A percentile compares a stretch with the other conserved stretches of the same genome.
Conservation (phyloP, 2,797 vertebrate genomes). For the Heteromormyrus szaboi region DNA sequence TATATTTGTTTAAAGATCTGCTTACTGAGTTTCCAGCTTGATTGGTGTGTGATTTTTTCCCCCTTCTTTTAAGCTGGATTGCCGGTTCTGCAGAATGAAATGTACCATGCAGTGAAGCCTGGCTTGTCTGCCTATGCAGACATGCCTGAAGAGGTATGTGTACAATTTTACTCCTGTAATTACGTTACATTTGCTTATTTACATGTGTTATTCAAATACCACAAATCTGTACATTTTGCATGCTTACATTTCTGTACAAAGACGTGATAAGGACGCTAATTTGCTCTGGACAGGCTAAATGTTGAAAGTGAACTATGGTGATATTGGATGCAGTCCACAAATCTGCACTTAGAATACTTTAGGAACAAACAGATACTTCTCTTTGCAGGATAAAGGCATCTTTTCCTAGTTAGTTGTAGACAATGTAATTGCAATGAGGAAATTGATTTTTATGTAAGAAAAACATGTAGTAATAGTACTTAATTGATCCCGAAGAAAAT, state of each 20-base stretch:
- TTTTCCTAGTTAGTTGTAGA: slow-evolving; percentile 30
- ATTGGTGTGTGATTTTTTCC: slow-evolving; percentile 6
- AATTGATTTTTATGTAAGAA: slow-evolving; percentile 29
- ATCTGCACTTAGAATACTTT: slow-evolving; percentile 17
- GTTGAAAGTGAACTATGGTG: slow-evolving; percentile 4
- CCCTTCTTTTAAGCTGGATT: slow-evolving; percentile 62
- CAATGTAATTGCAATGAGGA: slow-evolving; percentile 38
- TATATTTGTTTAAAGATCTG: not conserved
- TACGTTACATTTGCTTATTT: slow-evolving; percentile 29
- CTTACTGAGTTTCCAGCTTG: not conserved
- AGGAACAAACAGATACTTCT: not conserved
- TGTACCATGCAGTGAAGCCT: slow-evolving; percentile 93
- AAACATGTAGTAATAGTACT: slow-evolving; percentile 8
- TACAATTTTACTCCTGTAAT: slow-evolving; percentile 34
- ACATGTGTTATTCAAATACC: not conserved
- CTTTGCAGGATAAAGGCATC: slow-evolving; percentile 11
- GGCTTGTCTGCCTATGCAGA: slow-evolving; percentile 90
- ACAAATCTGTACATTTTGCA: not conserved
- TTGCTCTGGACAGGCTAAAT: not conserved
- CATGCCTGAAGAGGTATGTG: slow-evolving; percentile 79
- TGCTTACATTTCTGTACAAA: not conserved
- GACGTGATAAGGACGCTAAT: not conserved
- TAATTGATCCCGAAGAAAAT: not conserved
- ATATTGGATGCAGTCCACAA: slow-evolving; percentile 23
- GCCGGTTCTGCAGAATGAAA: slow-evolving; percentile 84